Evolutionary conservation across 1,140 invertebrate genomes (phyloP).

Genomic region (Drosophila ironensis): DNA sequence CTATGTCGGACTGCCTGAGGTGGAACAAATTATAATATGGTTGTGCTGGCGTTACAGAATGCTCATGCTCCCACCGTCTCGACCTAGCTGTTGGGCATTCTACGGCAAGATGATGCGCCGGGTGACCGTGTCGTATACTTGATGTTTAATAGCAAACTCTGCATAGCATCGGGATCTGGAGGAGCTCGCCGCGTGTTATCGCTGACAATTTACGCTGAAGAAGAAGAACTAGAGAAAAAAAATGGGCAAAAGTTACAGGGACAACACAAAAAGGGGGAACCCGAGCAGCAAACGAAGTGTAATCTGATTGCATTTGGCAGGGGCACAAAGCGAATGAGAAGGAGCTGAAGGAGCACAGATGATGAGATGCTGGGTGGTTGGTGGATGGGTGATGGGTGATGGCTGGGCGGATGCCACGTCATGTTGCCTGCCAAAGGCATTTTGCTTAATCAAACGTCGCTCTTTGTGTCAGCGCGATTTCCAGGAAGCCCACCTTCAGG

Average conservation of each 20-base stretch:
- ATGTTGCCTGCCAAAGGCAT: conserved; percentile 59
- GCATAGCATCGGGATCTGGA: conserved; percentile 35
- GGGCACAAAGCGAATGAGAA: conserved; percentile 51
- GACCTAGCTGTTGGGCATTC: conserved; percentile 35
- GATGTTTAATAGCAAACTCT: conserved; percentile 58
- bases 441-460: conserved; percentile 67
- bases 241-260: too few relatives aligned
- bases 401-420: conserved; percentile 33
- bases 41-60: conserved; percentile 49
- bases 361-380: too few relatives aligned
- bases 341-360: too few relatives aligned
- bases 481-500: conserved; percentile 32
- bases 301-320: conserved; percentile 74
- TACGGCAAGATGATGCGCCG: conserved; percentile 10
- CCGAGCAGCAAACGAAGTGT: conserved; percentile 52
- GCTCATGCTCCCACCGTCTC: conserved; percentile 10
- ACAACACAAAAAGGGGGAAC: too few relatives aligned
- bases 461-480: conserved; percentile 67
- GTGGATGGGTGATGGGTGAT: neutral
- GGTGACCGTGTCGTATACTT: conserved; percentile 53
- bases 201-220: conserved; percentile 58
- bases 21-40: conserved; percentile 70
- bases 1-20: conserved; percentile 62
- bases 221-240: conserved; percentile 4
- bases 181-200: conserved; percentile 37